These are phyloP conservation scores for Esox lucius DNA, from an alignment of 2,797 vertebrate genomes.

Conservation along the genomic window DNA sequence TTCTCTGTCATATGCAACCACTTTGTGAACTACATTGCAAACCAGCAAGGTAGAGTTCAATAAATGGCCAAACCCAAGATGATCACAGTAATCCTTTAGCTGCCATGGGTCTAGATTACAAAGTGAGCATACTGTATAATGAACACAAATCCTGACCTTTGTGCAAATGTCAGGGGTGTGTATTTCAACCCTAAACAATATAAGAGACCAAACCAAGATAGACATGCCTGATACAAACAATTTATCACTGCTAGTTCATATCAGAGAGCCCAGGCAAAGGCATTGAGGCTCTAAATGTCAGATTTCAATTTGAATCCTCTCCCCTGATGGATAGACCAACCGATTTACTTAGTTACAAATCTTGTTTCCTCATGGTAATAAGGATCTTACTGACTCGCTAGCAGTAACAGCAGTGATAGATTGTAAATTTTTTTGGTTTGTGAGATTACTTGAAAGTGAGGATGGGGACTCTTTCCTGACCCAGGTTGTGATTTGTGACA, in stretches of 20 bases:
- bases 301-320: slow-evolving; percentile 65
- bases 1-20: too few species aligned
- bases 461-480: slow-evolving; percentile 40
- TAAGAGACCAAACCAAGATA: slow-evolving; percentile 56
- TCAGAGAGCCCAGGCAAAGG: slow-evolving; percentile 59
- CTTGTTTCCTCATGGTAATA: slow-evolving; percentile 49
- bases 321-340: slow-evolving; percentile 69
- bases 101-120: slow-evolving; percentile 38
- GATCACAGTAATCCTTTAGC: slow-evolving; percentile 42
- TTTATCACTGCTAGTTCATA: slow-evolving; percentile 71
- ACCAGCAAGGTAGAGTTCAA: slow-evolving; percentile 29
- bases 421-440: slow-evolving; percentile 40
- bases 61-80: slow-evolving; percentile 41
- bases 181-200: slow-evolving; percentile 67
- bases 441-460: slow-evolving; percentile 25
- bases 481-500: slow-evolving; percentile 62
- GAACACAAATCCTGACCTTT: slow-evolving; percentile 71
- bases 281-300: slow-evolving; percentile 73
- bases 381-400: slow-evolving; percentile 37
- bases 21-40: neutral
- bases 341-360: slow-evolving; percentile 57
- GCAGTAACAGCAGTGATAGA: slow-evolving; percentile 37
- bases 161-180: slow-evolving; percentile 68
- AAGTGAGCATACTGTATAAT: slow-evolving; percentile 40
- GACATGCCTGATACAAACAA: slow-evolving; percentile 64